phyloP scores from a whole-genome alignment of 2,113 vertebrate species.

The Sinosuthora webbiana region DNA sequence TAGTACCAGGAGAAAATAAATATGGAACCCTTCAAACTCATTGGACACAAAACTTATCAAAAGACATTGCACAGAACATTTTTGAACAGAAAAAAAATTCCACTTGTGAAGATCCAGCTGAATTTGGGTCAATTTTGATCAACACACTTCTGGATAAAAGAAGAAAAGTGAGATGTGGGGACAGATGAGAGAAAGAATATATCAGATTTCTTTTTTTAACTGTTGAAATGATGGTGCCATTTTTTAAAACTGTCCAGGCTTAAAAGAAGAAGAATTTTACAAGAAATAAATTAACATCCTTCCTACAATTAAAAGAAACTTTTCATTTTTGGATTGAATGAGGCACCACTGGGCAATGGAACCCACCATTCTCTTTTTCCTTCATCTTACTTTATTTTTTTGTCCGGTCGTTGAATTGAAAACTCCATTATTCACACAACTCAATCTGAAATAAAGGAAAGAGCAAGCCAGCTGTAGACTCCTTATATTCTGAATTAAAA shows the following conservation, averaged over 20 bases:
- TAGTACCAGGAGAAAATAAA: not conserved
- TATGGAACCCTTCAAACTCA: not conserved
- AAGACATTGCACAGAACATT: not conserved
- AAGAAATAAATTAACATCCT: not conserved
- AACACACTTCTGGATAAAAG: not conserved
- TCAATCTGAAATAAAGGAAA: conserved; percentile 34
- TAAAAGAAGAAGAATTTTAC: not conserved
- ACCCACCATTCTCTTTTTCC: not conserved
- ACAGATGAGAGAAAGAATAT: not conserved
- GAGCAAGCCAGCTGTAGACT: conserved; percentile 10
- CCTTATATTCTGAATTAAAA: conserved; percentile 29
- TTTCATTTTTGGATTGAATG: not conserved
- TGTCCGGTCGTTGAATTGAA: not conserved
- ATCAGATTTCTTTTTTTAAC: not conserved
- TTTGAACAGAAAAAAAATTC: not conserved
- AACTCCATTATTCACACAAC: conserved; percentile 24
- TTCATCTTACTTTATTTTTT: not conserved
- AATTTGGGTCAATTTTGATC: not conserved
- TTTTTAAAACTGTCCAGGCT: not conserved
- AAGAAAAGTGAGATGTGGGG: not conserved
- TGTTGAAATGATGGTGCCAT: not conserved
- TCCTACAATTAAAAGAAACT: not conserved
- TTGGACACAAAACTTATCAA: not conserved
- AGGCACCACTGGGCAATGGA: not conserved
- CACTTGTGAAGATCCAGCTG: not conserved